A percentile compares a stretch with the other conserved stretches of the same genome.
Conservation (phyloP, 2,113 vertebrate genomes). For the Sprattus sprattus region DNA sequence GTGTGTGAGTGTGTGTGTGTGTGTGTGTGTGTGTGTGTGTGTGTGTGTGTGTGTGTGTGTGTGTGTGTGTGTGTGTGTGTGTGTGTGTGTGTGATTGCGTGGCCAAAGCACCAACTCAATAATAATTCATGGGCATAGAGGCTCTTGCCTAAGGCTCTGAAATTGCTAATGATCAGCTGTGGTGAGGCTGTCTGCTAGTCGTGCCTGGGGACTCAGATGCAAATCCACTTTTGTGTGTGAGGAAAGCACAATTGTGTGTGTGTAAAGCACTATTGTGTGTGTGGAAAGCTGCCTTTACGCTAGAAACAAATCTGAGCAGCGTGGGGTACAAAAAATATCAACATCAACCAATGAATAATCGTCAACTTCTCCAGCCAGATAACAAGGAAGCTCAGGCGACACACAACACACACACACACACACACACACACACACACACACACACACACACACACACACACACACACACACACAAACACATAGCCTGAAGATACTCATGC, state of each 20-base stretch:
- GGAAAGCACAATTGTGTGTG: slow-evolving; percentile 18
- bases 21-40: slow-evolving; percentile 39
- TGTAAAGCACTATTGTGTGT: not conserved
- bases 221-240: slow-evolving; percentile 47
- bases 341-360: slow-evolving; percentile 26
- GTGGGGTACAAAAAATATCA: not conserved
- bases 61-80: too few relatives aligned
- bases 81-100: slow-evolving; percentile 55
- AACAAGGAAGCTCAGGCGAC: slow-evolving; percentile 4
- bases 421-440: too few relatives aligned
- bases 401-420: too few relatives aligned
- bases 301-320: slow-evolving; percentile 31
- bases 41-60: not conserved
- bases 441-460: too few relatives aligned
- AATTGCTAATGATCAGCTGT: slow-evolving; percentile 71
- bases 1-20: too few relatives aligned
- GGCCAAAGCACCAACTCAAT: slow-evolving; percentile 65
- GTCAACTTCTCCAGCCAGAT: slow-evolving; percentile 22
- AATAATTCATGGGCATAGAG: slow-evolving; percentile 63
- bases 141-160: slow-evolving; percentile 58
- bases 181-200: slow-evolving; percentile 58
- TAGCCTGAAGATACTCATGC: not conserved
- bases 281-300: slow-evolving; percentile 25
- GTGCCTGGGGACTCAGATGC: slow-evolving; percentile 44
- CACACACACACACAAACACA: too few relatives aligned